Evolutionary conservation across 1,140 invertebrate genomes (phyloP).

Genomic region (Druon quercuslanigerum): DNA sequence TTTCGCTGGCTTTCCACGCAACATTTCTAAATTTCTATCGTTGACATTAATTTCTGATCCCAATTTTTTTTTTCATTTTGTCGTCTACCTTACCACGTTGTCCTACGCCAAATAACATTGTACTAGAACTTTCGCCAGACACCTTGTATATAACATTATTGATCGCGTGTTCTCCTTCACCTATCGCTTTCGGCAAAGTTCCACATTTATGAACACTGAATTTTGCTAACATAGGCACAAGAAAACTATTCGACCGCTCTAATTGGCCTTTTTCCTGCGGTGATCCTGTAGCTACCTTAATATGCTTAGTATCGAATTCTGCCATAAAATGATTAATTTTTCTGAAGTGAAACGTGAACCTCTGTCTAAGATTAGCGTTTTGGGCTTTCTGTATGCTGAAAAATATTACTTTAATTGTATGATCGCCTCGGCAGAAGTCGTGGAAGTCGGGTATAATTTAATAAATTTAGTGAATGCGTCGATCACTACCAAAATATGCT

Average conservation of each 20-base stretch:
- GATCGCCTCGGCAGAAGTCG: too few relatives aligned
- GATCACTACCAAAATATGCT: too few relatives aligned
- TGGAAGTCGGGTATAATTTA: too few relatives aligned
- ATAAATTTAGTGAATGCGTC: too few relatives aligned
- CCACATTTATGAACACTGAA: not conserved
- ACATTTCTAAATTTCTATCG: not conserved
- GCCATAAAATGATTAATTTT: too few relatives aligned
- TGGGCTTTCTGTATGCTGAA: too few relatives aligned
- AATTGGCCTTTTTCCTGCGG: not conserved
- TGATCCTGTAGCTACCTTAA: not conserved
- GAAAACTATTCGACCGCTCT: not conserved
- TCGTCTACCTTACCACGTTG: slow-evolving; percentile 47
- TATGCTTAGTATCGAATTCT: not conserved
- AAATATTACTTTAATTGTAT: too few relatives aligned
- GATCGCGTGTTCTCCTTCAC: slow-evolving; percentile 49
- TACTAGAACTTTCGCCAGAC: slow-evolving; percentile 42
- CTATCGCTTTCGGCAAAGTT: not conserved
- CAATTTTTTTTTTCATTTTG: slow-evolving; percentile 24
- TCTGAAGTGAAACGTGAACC: too few relatives aligned
- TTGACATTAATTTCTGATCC: not conserved
- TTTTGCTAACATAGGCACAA: not conserved
- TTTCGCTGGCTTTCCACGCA: slow-evolving; percentile 4
- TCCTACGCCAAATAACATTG: slow-evolving; percentile 53
- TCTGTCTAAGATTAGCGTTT: too few relatives aligned
- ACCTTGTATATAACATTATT: slow-evolving; percentile 51